Conservation (phyloP, 1,140 invertebrate species). For the Formica selysi region DNA sequence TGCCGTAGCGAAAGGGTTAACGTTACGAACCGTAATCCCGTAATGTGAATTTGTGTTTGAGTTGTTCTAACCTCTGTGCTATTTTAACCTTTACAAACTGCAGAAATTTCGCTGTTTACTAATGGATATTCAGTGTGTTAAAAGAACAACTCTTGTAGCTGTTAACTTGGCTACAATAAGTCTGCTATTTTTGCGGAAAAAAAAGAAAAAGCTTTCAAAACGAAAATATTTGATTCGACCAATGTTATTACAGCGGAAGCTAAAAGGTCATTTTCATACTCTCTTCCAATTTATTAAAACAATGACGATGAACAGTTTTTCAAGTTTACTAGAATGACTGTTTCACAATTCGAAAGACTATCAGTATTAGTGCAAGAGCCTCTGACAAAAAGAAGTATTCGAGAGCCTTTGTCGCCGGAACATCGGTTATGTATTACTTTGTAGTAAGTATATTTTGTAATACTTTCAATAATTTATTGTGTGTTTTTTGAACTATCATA, state of each 20-base stretch:
- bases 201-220: not conserved
- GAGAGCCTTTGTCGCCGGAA: not conserved
- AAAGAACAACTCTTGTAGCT: not conserved
- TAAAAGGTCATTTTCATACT: slow-evolving; percentile 23
- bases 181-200: not conserved
- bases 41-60: no score
- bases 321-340: not conserved
- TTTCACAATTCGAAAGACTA: not conserved
- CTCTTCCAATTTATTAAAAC: not conserved
- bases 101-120: not conserved
- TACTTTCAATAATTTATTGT: not conserved
- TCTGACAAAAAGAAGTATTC: not conserved
- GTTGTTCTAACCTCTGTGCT: not conserved
- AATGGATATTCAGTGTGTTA: slow-evolving; percentile 4
- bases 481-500: not conserved
- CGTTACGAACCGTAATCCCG: not conserved
- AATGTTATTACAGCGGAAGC: not conserved
- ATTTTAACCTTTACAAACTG: not conserved
- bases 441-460: not conserved
- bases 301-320: not conserved
- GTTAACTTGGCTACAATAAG: not conserved
- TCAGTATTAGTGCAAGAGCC: not conserved
- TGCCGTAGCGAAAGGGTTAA: no score
- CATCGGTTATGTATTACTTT: slow-evolving; percentile 1
- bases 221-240: not conserved